phyloP scores from a whole-genome alignment of 2,113 vertebrate species.

The Mystacornis crossleyi region DNA sequence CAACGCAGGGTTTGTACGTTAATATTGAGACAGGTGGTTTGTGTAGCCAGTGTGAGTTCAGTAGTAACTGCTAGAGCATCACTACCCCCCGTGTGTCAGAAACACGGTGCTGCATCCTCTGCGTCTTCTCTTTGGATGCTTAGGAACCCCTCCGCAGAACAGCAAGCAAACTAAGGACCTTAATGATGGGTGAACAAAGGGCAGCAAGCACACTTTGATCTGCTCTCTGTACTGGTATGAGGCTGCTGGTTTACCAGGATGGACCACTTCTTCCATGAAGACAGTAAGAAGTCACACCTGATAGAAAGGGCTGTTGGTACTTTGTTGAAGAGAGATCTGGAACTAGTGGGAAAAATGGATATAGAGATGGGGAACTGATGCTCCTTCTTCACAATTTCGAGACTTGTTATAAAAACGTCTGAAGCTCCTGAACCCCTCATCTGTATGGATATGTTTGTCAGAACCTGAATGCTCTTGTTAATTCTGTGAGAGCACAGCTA shows the following conservation, averaged over 20 bases:
- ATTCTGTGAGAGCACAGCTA: neutral
- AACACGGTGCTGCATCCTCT: neutral
- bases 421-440: neutral
- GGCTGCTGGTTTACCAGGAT: neutral
- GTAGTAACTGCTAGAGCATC: neutral
- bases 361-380: neutral
- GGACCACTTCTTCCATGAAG: neutral
- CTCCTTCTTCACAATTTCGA: neutral
- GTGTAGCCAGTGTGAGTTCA: neutral
- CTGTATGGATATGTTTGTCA: neutral
- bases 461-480: neutral
- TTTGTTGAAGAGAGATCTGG: neutral
- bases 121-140: neutral
- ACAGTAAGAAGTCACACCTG: neutral
- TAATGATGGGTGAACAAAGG: neutral
- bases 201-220: neutral
- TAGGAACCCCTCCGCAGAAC: neutral
- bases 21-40: neutral
- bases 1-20: neutral
- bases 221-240: fast-evolving
- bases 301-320: neutral
- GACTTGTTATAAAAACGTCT: neutral
- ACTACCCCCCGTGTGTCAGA: fast-evolving
- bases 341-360: neutral
- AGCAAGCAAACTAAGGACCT: neutral